Conservation (phyloP, 2,888 invertebrate species). For the Lochmaea capreae region DNA sequence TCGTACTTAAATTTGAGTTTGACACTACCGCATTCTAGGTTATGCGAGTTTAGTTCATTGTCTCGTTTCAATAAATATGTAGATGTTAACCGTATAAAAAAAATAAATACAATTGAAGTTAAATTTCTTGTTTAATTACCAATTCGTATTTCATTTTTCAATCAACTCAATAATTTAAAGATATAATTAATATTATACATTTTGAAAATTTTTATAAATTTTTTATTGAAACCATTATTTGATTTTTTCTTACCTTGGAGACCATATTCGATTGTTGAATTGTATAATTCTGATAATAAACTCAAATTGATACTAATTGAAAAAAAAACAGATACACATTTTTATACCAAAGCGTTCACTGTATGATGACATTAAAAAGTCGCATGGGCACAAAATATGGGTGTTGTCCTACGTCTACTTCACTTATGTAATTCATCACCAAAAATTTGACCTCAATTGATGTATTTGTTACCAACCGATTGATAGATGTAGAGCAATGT, state of each 20-base stretch:
- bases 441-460: slow-evolving; percentile 36
- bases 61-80: too few species aligned
- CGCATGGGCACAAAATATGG: slow-evolving; percentile 28
- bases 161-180: too few species aligned
- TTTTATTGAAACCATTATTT: too few species aligned
- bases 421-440: slow-evolving; percentile 35
- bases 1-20: too few species aligned
- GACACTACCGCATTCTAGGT: too few species aligned
- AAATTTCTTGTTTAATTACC: too few species aligned
- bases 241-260: slow-evolving; percentile 33
- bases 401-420: slow-evolving; percentile 21
- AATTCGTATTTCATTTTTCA: too few species aligned
- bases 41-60: too few species aligned
- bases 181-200: too few species aligned
- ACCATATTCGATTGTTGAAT: slow-evolving; percentile 27
- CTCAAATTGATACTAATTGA: slow-evolving; percentile 37
- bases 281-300: slow-evolving; percentile 15
- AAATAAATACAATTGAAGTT: too few species aligned
- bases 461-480: slow-evolving; percentile 27
- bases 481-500: slow-evolving; percentile 36
- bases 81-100: too few species aligned
- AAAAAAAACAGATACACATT: slow-evolving; percentile 35
- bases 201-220: too few species aligned
- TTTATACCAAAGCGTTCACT: slow-evolving; percentile 42
- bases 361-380: slow-evolving; percentile 26